Base-by-base conservation (phyloP, 2,113 vertebrate genomes). In the Chloropsis hardwickii region DNA sequence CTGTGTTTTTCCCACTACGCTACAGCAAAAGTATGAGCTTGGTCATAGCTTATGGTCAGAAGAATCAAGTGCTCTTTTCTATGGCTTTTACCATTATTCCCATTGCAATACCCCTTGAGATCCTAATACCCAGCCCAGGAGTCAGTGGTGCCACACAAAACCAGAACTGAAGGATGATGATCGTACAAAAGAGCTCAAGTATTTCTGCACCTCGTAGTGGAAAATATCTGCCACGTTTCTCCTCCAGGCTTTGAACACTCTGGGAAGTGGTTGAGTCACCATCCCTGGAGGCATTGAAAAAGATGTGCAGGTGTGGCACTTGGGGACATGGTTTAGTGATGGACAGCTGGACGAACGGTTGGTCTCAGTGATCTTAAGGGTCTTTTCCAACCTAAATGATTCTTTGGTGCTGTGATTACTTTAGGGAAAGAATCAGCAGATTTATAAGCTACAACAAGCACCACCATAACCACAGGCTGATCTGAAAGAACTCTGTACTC, bases 281-380 rank as follows among this genome's bases (percentile, higher is more conserved):
- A 40, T 9, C 5, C 33, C 45, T 37, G 35, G 10, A 78, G 22
- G 16, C 44, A 64, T 7, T 67, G 40, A 61, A 65, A 64, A 64
- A 40, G 31, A 39, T 4, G 2, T 9, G 20, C 62, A 66, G 23
- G 31, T 10, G 13, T 35, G 42, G 6, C 24, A 37, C 13, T 12
- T 45, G 19, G 25, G 33, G 45, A 65, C 9, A 15, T 6, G 12
- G 11, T 31, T 76, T 66, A 66, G 40, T 51, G 57, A 28, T 48
- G 21, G n/a, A 17, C 20, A 80, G n/a, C 18, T 64, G 31, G 11
- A 21, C 14, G 14, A 70, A 33, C 0, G 0, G n/a, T 10, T 66
- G 61, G 25, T 33, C 31, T 23, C 5, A 1, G 10, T 29, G 22
- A 37, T 31, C 33, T 40, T 40, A 21, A 20, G 25, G 8, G 21